Evolutionary conservation across 1,140 invertebrate species (phyloP).

Genomic region (Metaphire vulgaris): DNA sequence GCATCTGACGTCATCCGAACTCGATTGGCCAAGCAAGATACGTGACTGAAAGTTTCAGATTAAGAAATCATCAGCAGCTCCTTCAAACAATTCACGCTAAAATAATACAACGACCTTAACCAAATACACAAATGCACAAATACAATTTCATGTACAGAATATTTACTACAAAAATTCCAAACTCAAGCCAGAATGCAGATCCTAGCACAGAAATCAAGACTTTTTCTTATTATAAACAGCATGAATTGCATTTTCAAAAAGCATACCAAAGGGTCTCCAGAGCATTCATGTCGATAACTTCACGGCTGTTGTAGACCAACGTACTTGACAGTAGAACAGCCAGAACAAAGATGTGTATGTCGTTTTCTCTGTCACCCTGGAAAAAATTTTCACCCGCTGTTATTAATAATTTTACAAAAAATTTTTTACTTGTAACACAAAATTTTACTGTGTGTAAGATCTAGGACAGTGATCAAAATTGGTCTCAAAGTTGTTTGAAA

Average conservation of each 20-base stretch:
- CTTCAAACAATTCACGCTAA: background rate
- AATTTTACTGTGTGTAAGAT: background rate
- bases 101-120: background rate
- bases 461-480: background rate
- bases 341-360: background rate
- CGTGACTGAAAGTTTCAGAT: background rate
- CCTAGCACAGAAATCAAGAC: too few relatives aligned
- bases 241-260: too few relatives aligned
- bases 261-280: background rate
- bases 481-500: too few relatives aligned
- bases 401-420: background rate
- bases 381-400: background rate
- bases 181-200: too few relatives aligned
- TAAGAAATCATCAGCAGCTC: background rate
- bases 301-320: background rate
- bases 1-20: background rate
- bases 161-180: too few relatives aligned
- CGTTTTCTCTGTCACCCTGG: background rate
- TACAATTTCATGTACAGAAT: too few relatives aligned
- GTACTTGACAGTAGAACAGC: background rate
- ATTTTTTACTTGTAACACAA: constrained; percentile 5
- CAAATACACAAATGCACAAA: too few relatives aligned
- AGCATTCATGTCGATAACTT: background rate
- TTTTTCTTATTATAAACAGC: too few relatives aligned
- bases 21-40: background rate